These are phyloP conservation scores for Paedocypris micromegethes DNA, from an alignment of 2,797 vertebrate genomes.

Conservation along the genomic window DNA sequence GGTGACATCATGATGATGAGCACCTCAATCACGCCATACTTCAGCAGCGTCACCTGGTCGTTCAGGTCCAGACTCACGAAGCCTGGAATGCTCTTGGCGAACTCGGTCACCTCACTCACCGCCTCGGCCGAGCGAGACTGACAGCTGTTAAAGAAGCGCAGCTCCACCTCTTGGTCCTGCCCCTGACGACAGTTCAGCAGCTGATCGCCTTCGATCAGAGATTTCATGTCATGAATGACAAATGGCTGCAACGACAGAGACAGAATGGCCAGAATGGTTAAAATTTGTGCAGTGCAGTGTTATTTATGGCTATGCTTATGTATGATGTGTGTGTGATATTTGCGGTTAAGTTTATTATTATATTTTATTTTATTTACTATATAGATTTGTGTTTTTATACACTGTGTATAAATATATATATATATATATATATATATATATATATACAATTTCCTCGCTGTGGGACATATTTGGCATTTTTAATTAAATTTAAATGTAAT, in stretches of 20 bases:
- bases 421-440: too few species aligned
- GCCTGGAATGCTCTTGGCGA: constrained; percentile 95
- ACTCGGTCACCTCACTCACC: constrained; percentile 94
- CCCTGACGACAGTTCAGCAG: constrained; percentile 83
- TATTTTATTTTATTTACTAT: too few species aligned
- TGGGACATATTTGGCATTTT: too few species aligned
- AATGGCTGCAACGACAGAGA: constrained; percentile 73
- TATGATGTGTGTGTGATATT: too few species aligned
- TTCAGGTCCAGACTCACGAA: constrained; percentile 92
- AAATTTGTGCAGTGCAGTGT: too few species aligned
- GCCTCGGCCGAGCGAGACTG: constrained; percentile 93
- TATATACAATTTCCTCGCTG: too few species aligned
- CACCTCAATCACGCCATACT: constrained; percentile 95
- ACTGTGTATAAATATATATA: too few species aligned
- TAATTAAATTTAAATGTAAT: too few species aligned
- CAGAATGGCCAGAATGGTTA: too few species aligned
- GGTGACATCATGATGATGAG: constrained; percentile 94
- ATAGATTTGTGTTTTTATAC: too few species aligned
- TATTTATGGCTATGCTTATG: too few species aligned
- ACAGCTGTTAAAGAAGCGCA: constrained; percentile 93
- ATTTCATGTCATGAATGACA: constrained; percentile 97
- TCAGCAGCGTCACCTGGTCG: constrained; percentile 93
- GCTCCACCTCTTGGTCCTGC: constrained; percentile 68
- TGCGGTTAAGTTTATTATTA: too few species aligned
- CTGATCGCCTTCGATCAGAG: constrained; percentile 90